Conservation (phyloP, 2,113 vertebrate genomes). For the Vicugna pacos region DNA sequence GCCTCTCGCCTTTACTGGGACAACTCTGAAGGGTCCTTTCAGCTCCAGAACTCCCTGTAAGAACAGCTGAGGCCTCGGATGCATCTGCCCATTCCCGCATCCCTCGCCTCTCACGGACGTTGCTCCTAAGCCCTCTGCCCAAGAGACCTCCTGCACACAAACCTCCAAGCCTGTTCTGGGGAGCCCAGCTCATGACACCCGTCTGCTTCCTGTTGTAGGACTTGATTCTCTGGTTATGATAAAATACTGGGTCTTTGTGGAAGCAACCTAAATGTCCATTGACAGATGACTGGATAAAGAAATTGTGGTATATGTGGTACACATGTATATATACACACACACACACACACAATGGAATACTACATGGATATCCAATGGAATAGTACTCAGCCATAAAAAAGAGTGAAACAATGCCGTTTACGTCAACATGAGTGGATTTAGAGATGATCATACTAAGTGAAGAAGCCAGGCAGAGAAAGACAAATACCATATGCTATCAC, state of each 20-base stretch:
- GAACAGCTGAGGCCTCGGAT: not conserved
- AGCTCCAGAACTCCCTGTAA: not conserved
- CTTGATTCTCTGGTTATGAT: slow-evolving; percentile 13
- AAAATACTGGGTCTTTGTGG: not conserved
- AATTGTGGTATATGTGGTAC: too few species aligned
- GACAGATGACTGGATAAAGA: too few species aligned
- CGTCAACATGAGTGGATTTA: too few species aligned
- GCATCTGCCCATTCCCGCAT: not conserved
- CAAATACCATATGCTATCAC: too few species aligned
- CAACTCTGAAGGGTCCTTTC: not conserved
- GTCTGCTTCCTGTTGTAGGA: not conserved
- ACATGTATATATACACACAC: too few species aligned
- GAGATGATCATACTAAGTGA: too few species aligned
- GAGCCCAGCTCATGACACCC: not conserved
- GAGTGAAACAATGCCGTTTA: too few species aligned
- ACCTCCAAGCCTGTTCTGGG: not conserved
- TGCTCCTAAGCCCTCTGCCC: not conserved
- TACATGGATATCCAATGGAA: too few species aligned
- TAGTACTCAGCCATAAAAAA: too few species aligned
- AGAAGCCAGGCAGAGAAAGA: too few species aligned
- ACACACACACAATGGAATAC: too few species aligned
- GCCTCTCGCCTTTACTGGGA: not conserved
- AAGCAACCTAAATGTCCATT: too few species aligned
- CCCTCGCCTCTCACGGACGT: not conserved
- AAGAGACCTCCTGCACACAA: not conserved